These are phyloP conservation scores for Danio kyathit DNA, from an alignment of 2,797 vertebrate genomes.

Conservation along the genomic window DNA sequence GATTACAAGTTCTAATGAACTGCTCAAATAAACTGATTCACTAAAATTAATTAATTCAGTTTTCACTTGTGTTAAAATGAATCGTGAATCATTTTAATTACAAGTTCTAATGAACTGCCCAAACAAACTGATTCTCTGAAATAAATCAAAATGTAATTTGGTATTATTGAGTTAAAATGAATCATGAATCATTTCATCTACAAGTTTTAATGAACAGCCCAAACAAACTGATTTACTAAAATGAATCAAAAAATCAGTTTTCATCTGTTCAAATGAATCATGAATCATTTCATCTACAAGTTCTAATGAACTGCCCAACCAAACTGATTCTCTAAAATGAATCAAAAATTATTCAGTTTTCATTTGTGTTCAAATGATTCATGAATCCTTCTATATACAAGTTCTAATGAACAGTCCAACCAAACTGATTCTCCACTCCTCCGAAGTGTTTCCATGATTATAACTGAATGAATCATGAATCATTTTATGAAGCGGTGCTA, in stretches of 20 bases:
- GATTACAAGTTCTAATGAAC: background rate
- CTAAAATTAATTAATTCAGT: background rate
- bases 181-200: background rate
- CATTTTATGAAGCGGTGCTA: too few species aligned
- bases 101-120: background rate
- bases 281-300: too few species aligned
- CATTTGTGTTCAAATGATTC: too few species aligned
- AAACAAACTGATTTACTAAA: background rate
- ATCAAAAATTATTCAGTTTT: too few species aligned
- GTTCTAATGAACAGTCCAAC: too few species aligned
- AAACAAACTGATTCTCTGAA: background rate
- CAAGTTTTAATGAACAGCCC: background rate
- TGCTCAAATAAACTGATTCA: background rate
- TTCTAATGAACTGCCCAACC: too few species aligned
- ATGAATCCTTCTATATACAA: too few species aligned
- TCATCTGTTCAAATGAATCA: background rate
- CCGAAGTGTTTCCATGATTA: too few species aligned
- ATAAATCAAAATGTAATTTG: background rate
- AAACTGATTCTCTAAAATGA: too few species aligned
- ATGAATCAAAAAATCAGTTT: background rate
- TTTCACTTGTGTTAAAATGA: background rate
- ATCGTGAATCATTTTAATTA: background rate
- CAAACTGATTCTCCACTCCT: too few species aligned
- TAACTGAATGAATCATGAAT: too few species aligned
- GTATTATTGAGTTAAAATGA: background rate